These are phyloP conservation scores for Rhagoletis zephyria DNA, from an alignment of 1,140 invertebrate species.

Conservation along the genomic window DNA sequence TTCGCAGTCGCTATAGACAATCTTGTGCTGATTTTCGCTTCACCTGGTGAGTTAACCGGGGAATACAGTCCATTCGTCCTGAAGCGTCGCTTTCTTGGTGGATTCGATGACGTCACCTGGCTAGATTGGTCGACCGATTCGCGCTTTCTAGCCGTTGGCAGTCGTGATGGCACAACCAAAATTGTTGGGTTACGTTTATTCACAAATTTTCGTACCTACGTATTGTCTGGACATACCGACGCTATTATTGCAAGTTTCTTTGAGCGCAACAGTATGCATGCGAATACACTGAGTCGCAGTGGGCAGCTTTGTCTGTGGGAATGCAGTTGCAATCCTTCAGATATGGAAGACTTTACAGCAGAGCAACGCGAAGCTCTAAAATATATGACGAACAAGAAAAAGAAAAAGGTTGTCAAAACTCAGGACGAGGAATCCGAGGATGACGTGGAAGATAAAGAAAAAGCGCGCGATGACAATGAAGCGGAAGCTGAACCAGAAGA, in stretches of 20 bases:
- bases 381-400: conserved; percentile 21
- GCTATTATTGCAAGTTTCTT: conserved; percentile 89
- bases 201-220: conserved; percentile 82
- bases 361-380: conserved; percentile 63
- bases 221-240: conserved; percentile 87
- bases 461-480: conserved; percentile 74
- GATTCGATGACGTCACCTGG: conserved; percentile 86
- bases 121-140: conserved; percentile 95
- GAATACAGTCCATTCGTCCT: conserved; percentile 92
- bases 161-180: conserved; percentile 88
- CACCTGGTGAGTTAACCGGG: conserved; percentile 84
- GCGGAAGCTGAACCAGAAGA: conserved; percentile 72
- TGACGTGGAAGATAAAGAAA: conserved; percentile 76
- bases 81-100: conserved; percentile 85
- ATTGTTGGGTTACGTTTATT: conserved; percentile 85
- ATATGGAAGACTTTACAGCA: conserved; percentile 74
- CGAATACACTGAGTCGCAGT: conserved; percentile 83
- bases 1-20: conserved; percentile 91
- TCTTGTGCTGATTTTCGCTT: conserved; percentile 90
- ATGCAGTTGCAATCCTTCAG: conserved; percentile 78
- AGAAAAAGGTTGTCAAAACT: conserved; percentile 63
- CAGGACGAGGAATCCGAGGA: conserved; percentile 75
- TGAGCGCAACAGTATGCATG: conserved; percentile 87
- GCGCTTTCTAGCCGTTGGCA: conserved; percentile 86
- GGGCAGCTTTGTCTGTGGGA: conserved; percentile 90